Percentiles rank a stretch among this genome's conserved stretches.
phyloP scores from a whole-genome alignment of 2,113 vertebrate species.

The Sinocyclocheilus maitianheensis region DNA sequence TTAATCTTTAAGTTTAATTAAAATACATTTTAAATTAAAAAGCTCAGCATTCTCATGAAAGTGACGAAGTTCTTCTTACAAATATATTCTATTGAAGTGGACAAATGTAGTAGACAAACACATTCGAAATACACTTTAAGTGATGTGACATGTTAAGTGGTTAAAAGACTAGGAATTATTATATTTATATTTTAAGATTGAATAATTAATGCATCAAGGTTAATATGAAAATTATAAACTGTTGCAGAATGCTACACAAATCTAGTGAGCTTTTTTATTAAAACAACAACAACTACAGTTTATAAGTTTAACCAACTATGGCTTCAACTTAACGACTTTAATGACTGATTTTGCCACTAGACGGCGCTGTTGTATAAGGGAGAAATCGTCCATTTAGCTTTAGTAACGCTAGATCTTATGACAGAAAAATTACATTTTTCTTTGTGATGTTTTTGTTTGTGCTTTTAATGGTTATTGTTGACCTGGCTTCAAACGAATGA shows the following conservation, averaged over 20 bases:
- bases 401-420: background rate
- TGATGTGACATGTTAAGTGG: too few relatives aligned
- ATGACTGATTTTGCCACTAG: constrained; percentile 64
- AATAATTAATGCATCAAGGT: background rate
- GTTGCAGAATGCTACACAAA: background rate
- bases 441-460: background rate
- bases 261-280: background rate
- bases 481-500: background rate
- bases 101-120: background rate
- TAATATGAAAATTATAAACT: background rate
- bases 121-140: background rate
- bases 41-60: background rate
- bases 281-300: background rate
- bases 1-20: too few relatives aligned
- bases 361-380: constrained; percentile 63
- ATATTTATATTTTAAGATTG: background rate
- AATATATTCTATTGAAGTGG: background rate
- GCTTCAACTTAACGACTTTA: constrained; percentile 16
- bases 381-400: background rate
- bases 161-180: background rate
- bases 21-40: background rate
- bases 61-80: background rate
- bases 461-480: background rate
- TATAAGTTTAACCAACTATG: background rate
- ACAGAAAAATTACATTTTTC: background rate